phyloP scores from a whole-genome alignment of 2,113 vertebrate genomes.

The Misgurnus anguillicaudatus region DNA sequence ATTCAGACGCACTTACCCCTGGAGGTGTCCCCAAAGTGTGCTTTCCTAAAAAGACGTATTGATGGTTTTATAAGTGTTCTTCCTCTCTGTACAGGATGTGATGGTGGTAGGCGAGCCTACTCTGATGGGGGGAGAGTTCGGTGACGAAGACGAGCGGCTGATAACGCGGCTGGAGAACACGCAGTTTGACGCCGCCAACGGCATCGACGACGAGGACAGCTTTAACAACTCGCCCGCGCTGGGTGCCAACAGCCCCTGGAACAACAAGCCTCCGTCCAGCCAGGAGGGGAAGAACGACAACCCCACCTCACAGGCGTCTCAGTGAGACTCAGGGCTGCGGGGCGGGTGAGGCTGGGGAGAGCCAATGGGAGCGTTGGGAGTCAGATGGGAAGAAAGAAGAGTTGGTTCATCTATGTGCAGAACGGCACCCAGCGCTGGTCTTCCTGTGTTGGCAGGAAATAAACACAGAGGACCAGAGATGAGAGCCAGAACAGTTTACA shows the following conservation, averaged over 20 bases:
- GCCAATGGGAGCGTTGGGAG: slow-evolving; percentile 68
- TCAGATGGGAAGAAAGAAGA: slow-evolving; percentile 49
- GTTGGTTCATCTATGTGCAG: slow-evolving; percentile 58
- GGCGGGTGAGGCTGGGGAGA: slow-evolving; percentile 56
- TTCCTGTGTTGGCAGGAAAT: slow-evolving; percentile 9
- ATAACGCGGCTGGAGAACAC: slow-evolving; percentile 99
- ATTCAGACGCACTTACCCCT: too few species aligned
- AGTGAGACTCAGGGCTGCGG: slow-evolving; percentile 75
- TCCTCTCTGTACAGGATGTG: slow-evolving; percentile 87
- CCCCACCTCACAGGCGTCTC: slow-evolving; percentile 97
- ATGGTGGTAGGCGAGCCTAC: slow-evolving; percentile 99
- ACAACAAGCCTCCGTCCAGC: slow-evolving; percentile 98
- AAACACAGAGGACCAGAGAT: slow-evolving; percentile 62
- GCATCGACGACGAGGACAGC: slow-evolving; percentile 99
- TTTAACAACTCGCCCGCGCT: slow-evolving; percentile 99
- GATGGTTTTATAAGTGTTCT: neutral
- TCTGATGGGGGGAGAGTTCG: slow-evolving; percentile 98
- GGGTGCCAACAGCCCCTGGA: slow-evolving; percentile 99
- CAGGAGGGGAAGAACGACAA: slow-evolving; percentile 99
- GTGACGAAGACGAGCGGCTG: slow-evolving; percentile 97
- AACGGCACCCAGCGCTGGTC: slow-evolving; percentile 53
- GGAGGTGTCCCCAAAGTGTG: too few species aligned
- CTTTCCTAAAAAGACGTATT: neutral
- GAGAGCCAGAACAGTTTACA: slow-evolving; percentile 47
- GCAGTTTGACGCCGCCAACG: slow-evolving; percentile 97